These are phyloP conservation scores for Drosophila helvetica DNA, from an alignment of 2,888 invertebrate species.

Conservation along the genomic window DNA sequence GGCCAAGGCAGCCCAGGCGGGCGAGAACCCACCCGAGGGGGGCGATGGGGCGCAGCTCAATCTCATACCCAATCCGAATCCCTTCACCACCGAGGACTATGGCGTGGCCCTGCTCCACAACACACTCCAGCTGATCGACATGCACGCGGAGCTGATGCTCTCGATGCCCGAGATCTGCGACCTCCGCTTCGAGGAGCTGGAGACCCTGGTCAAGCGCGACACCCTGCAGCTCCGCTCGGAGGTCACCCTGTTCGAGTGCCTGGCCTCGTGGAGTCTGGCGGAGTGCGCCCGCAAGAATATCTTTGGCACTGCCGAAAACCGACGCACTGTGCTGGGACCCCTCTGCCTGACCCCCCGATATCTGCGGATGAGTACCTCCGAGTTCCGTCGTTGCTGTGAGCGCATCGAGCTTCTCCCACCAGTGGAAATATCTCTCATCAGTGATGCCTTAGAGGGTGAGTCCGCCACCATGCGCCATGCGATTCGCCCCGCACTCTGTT, in stretches of 20 bases:
- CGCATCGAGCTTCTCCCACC: constrained; percentile 82
- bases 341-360: constrained; percentile 83
- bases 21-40: constrained; percentile 51
- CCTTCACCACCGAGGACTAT: constrained; percentile 83
- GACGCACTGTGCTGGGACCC: constrained; percentile 82
- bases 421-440: constrained; percentile 80
- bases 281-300: constrained; percentile 83
- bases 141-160: constrained; percentile 83
- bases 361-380: constrained; percentile 77
- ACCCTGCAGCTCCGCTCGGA: constrained; percentile 83
- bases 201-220: constrained; percentile 83
- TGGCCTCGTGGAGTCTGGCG: constrained; percentile 83
- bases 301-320: constrained; percentile 82
- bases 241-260: constrained; percentile 82
- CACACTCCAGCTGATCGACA: constrained; percentile 83
- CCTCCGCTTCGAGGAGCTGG: constrained; percentile 83
- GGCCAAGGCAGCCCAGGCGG: constrained; percentile 45
- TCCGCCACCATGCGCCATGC: not conserved
- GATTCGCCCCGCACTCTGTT: not conserved
- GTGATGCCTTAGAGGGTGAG: constrained; percentile 81
- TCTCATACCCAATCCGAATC: constrained; percentile 79
- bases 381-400: constrained; percentile 82
- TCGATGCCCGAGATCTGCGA: constrained; percentile 80
- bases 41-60: constrained; percentile 51
- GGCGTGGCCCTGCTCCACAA: constrained; percentile 83